phyloP scores from a whole-genome alignment of 2,888 invertebrate genomes.

The Brachyptera putata region DNA sequence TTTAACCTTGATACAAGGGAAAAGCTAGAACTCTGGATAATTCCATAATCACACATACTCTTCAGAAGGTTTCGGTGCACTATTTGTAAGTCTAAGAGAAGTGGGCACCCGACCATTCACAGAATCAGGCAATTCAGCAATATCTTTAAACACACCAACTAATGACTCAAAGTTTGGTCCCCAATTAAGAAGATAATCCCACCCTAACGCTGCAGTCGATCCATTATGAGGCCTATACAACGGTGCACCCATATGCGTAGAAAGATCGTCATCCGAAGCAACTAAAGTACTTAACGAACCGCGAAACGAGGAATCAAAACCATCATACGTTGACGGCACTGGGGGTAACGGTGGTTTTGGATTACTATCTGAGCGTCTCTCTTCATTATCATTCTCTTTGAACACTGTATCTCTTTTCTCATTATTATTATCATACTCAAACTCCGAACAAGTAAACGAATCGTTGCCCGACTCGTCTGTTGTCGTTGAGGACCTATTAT shows the following conservation, averaged over 20 bases:
- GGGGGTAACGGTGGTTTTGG: conserved; percentile 65
- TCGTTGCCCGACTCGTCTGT: conserved; percentile 93
- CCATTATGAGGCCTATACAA: conserved; percentile 76
- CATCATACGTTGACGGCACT: conserved; percentile 69
- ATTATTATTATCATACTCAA: conserved; percentile 91
- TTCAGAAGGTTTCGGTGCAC: conserved; percentile 81
- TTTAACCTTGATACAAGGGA: conserved; percentile 20
- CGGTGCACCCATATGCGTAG: conserved; percentile 72
- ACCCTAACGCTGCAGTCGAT: conserved; percentile 73
- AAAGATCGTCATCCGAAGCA: conserved; percentile 87
- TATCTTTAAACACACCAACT: conserved; percentile 94
- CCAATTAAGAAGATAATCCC: conserved; percentile 95
- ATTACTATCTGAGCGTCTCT: conserved; percentile 24
- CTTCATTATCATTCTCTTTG: conserved; percentile 13
- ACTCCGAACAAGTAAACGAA: conserved; percentile 96
- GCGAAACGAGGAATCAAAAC: conserved; percentile 90
- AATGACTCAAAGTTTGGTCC: conserved; percentile 94
- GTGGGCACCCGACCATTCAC: conserved; percentile 68
- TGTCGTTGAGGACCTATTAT: conserved; percentile 71
- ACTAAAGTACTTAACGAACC: conserved; percentile 91
- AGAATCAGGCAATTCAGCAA: conserved; percentile 87
- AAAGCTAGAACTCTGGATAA: conserved; percentile 57
- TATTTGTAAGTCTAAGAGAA: conserved; percentile 69
- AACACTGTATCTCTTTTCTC: conserved; percentile 52
- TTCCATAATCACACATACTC: conserved; percentile 83